Base-by-base conservation (phyloP, 1,140 invertebrate species). In the Heterodera schachtii region DNA sequence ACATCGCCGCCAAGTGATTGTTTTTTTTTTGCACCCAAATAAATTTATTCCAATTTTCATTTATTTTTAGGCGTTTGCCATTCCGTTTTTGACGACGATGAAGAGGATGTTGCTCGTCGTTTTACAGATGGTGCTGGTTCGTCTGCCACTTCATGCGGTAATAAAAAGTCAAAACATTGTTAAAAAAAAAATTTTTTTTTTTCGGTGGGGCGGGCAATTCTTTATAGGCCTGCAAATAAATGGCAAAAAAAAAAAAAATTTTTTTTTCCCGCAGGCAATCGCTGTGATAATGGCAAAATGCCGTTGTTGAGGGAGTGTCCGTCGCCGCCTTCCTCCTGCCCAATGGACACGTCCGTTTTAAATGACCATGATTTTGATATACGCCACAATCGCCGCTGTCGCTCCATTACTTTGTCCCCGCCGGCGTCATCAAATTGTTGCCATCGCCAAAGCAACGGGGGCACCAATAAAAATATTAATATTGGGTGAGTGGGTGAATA, bases 1-100 rank as follows among this genome's bases (percentile, higher is more conserved):
- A 43, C 66, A 57, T 67, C 77, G 3, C 70, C 43, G 13, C 21
- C 77, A 71, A 70, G 60, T 71, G 44, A 31, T 77, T 75, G 13
- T n/a, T n/a, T n/a, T 2, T 43, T 11, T 19, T 64, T 64, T 64
- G n/a, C 13, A 13, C 52, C 16, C n/a, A n/a, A n/a, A n/a, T n/a
- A 3, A 52, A 52, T 31, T 31, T 52, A 13, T 52, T 52, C 7
- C 0, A 52, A 52, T 7, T 52, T 52, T 52, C 3, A 1, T 75
- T 46, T 75, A 57, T 11, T 9, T 57, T 49, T 9, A 44, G 60
- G 44, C 46, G 43, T 16, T 75, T 41, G 47, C 43, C 46, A 6
- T 13, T 44, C 41, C 11, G 31, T 31, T 31, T 31, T 31, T 31
- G 47, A 75, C 49, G 47, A 21, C 21, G 31, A 41, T 21, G 21